A percentile compares a stretch with the other conserved stretches of the same genome.
phyloP scores from a whole-genome alignment of 2,888 invertebrate genomes.

The Chelonus formosanus region DNA sequence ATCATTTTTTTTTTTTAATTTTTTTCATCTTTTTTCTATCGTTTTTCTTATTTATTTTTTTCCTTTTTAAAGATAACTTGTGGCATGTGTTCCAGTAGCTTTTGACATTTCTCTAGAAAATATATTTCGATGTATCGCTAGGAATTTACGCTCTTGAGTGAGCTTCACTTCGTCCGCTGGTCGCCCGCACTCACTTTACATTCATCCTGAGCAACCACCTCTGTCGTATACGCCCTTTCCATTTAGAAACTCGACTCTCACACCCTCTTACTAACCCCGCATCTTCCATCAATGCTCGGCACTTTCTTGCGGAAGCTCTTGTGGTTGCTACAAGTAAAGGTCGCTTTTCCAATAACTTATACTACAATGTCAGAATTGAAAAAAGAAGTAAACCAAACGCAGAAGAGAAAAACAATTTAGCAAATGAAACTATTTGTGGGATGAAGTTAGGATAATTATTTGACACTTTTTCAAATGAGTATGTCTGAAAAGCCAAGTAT shows the following conservation, averaged over 20 bases:
- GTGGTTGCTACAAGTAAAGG: slow-evolving; percentile 17
- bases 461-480: no score
- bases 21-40: slow-evolving; percentile 6
- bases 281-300: slow-evolving; percentile 15
- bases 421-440: no score
- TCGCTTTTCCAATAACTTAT: slow-evolving; percentile 10
- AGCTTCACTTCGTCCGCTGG: slow-evolving; percentile 4
- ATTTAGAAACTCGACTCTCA: slow-evolving; percentile 5
- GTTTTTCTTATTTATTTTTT: not conserved
- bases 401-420: no score
- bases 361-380: not conserved
- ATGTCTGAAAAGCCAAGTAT: no score
- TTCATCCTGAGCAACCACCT: slow-evolving; percentile 28
- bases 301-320: slow-evolving; percentile 21
- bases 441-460: no score
- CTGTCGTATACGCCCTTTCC: slow-evolving; percentile 19
- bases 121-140: no score
- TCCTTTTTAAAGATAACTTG: not conserved
- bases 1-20: slow-evolving; percentile 1
- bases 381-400: not conserved
- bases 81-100: not conserved
- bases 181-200: slow-evolving; percentile 29
- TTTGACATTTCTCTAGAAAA: slow-evolving; percentile 3
- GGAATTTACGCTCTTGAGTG: not conserved
- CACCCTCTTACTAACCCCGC: slow-evolving; percentile 10